Percentiles rank a stretch among this genome's conserved stretches.
These are phyloP conservation scores for Serilophus lunatus DNA, from an alignment of 2,113 vertebrate genomes.

Conservation along the genomic window DNA sequence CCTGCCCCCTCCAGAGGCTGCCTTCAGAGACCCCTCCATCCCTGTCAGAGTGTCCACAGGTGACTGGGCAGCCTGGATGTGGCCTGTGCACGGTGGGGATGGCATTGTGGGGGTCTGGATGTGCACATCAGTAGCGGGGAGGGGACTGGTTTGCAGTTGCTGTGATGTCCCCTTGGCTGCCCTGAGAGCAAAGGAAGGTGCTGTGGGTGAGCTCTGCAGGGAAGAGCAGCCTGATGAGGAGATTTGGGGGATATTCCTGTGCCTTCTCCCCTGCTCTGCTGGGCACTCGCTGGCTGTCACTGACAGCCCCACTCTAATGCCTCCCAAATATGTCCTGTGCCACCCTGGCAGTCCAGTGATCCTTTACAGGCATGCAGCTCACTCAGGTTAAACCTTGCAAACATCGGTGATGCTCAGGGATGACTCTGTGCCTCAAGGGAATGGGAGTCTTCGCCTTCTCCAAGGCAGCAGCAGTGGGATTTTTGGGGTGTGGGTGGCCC, in stretches of 20 bases:
- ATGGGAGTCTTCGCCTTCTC: rapidly evolving
- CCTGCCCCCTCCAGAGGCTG: too few species aligned
- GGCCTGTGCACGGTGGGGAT: background rate
- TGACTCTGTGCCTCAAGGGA: background rate
- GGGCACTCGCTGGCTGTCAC: background rate
- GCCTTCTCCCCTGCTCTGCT: background rate
- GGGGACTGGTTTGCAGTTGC: background rate
- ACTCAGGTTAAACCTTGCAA: background rate
- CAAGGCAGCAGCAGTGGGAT: background rate
- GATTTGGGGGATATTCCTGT: background rate
- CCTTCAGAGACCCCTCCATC: too few species aligned
- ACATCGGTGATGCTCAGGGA: background rate
- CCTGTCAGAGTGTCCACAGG: rapidly evolving
- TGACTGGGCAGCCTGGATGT: rapidly evolving
- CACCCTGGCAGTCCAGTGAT: rapidly evolving
- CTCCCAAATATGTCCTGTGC: background rate
- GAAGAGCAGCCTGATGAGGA: background rate
- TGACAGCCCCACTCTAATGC: rapidly evolving
- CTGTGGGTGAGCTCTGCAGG: too few species aligned
- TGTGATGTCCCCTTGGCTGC: background rate
- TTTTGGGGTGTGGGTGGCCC: background rate
- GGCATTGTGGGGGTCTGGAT: background rate
- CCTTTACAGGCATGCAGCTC: background rate
- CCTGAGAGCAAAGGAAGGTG: background rate
- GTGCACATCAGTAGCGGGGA: too few species aligned